Evolutionary conservation across 2,888 invertebrate species (phyloP).

Genomic region (Diachrysia chrysitis): DNA sequence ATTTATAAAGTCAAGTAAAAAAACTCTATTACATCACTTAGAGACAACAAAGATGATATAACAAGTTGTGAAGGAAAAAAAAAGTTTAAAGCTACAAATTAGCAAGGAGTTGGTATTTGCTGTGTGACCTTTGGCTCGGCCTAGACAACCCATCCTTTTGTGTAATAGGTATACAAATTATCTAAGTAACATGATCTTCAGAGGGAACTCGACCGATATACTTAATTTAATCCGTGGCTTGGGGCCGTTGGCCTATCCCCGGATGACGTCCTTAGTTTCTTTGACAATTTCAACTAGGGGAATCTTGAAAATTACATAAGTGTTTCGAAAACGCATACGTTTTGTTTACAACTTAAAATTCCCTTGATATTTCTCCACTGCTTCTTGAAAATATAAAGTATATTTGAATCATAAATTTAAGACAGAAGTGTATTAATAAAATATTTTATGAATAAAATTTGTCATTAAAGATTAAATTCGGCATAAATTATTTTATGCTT

Average conservation of each 20-base stretch:
- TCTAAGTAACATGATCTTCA: slow-evolving; percentile 36
- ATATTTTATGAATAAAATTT: slow-evolving; percentile 1
- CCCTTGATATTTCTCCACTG: slow-evolving; percentile 7
- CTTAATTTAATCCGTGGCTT: slow-evolving; percentile 23
- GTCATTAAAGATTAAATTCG: not conserved
- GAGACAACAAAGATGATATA: slow-evolving; percentile 15
- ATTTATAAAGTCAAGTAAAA: slow-evolving; percentile 24
- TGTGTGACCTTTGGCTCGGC: slow-evolving; percentile 33
- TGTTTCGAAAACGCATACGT: slow-evolving; percentile 17
- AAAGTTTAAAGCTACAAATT: slow-evolving; percentile 35
- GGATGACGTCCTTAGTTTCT: slow-evolving; percentile 16
- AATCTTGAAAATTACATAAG: slow-evolving; percentile 18
- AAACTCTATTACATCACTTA: slow-evolving; percentile 35
- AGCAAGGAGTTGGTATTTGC: slow-evolving; percentile 37
- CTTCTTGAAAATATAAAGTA: slow-evolving; percentile 8
- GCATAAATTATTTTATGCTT: not conserved
- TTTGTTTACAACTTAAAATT: slow-evolving; percentile 12
- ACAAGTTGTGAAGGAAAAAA: slow-evolving; percentile 36
- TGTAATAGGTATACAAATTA: slow-evolving; percentile 25
- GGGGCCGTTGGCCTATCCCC: slow-evolving; percentile 10
- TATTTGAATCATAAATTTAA: not conserved
- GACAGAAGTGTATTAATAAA: not conserved
- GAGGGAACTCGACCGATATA: slow-evolving; percentile 19
- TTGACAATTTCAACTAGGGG: not conserved
- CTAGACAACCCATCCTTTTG: slow-evolving; percentile 26